phyloP scores from a whole-genome alignment of 2,113 vertebrate species.

The Pionites leucogaster region DNA sequence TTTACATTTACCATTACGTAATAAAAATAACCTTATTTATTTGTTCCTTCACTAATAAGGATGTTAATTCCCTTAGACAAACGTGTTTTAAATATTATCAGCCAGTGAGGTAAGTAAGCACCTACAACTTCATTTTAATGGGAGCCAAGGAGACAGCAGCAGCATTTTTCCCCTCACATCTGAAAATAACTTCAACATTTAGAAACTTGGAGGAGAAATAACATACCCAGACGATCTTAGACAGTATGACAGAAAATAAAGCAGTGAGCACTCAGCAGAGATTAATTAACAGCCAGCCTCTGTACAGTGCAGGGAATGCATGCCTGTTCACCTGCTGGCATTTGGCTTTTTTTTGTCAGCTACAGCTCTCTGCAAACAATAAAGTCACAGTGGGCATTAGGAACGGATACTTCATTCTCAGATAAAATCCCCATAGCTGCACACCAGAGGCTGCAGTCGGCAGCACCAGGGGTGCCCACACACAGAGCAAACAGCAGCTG shows the following conservation, averaged over 20 bases:
- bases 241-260: conserved; percentile 3
- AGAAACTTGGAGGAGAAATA: conserved; percentile 1
- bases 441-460: background rate
- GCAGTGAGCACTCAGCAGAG: background rate
- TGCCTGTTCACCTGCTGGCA: background rate
- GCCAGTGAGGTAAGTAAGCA: background rate
- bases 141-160: background rate
- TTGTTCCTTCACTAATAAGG: background rate
- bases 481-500: rapidly evolving
- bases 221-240: background rate
- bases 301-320: background rate
- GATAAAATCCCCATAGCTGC: background rate
- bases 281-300: conserved; percentile 25
- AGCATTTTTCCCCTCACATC: background rate
- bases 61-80: background rate
- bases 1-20: background rate
- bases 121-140: background rate
- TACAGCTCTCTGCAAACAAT: background rate
- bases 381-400: background rate
- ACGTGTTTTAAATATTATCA: background rate
- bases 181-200: conserved; percentile 38
- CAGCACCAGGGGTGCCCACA: background rate
- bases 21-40: background rate
- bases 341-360: background rate
- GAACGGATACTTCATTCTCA: background rate